These are phyloP conservation scores for Cyanoramphus novaezelandiae DNA, from an alignment of 2,113 vertebrate species.

Conservation along the genomic window DNA sequence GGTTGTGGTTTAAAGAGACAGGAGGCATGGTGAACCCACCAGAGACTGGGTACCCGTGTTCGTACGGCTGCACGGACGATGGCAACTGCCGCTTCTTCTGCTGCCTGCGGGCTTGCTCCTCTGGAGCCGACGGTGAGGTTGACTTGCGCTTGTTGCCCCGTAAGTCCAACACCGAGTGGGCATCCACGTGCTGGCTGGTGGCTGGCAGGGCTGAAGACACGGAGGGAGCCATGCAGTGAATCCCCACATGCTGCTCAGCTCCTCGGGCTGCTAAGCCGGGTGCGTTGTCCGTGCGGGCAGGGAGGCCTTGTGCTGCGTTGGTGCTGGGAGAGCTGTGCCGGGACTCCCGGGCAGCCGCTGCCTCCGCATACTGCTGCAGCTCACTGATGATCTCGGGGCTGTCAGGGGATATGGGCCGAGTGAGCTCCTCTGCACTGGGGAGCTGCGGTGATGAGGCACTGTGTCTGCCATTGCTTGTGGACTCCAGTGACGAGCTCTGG, in stretches of 20 bases:
- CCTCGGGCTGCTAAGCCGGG: constrained; percentile 59
- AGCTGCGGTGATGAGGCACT: constrained; percentile 88
- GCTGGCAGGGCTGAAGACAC: constrained; percentile 61
- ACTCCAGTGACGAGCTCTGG: constrained; percentile 77
- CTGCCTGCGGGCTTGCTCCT: constrained; percentile 77
- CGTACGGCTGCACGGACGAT: constrained; percentile 75
- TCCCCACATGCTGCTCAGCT: constrained; percentile 70
- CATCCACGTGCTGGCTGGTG: constrained; percentile 67
- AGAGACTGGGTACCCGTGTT: constrained; percentile 84
- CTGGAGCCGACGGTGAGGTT: constrained; percentile 71
- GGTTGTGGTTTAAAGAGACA: constrained; percentile 88
- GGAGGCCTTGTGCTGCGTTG: constrained; percentile 35
- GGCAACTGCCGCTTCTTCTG: constrained; percentile 81
- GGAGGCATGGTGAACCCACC: constrained; percentile 85
- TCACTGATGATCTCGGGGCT: constrained; percentile 91
- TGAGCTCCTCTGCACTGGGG: constrained; percentile 78
- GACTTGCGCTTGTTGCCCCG: constrained; percentile 86
- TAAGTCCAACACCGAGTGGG: constrained; percentile 79
- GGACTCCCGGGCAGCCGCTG: constrained; percentile 74
- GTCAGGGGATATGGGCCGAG: constrained; percentile 84
- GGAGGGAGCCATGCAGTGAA: constrained; percentile 72
- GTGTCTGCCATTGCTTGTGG: constrained; percentile 86
- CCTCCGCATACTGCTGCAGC: constrained; percentile 87
- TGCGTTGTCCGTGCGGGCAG: constrained; percentile 39
- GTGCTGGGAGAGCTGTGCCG: constrained; percentile 70